Conservation (phyloP, 2,797 vertebrate species). For the Clarias pachynema region DNA sequence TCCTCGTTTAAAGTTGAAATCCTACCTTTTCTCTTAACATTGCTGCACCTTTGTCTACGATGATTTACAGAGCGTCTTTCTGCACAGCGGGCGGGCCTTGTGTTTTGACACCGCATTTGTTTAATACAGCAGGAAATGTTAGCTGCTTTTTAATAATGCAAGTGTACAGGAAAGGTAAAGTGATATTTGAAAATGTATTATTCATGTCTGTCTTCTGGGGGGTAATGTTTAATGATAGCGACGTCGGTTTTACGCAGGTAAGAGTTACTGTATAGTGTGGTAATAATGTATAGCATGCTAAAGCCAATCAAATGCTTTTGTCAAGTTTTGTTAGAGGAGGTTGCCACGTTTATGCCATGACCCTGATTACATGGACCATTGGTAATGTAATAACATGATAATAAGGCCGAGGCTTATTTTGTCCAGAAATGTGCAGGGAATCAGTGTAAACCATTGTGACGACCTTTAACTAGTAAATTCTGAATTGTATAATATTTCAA, state of each 20-base stretch:
- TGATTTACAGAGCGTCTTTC: neutral
- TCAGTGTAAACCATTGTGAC: neutral
- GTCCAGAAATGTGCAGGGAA: neutral
- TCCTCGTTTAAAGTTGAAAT: neutral
- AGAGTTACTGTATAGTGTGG: neutral
- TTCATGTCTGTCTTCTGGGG: constrained; percentile 36
- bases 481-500: neutral
- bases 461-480: neutral
- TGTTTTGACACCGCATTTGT: constrained; percentile 29
- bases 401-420: neutral
- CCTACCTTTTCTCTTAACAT: neutral
- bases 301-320: neutral
- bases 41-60: neutral
- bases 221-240: constrained; percentile 32
- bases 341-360: neutral
- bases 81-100: neutral
- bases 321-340: neutral
- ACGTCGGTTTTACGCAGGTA: constrained; percentile 20
- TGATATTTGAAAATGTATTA: constrained; percentile 49
- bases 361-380: neutral
- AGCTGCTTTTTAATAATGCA: constrained; percentile 30
- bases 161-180: constrained; percentile 11
- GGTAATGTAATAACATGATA: neutral
- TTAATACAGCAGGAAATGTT: constrained; percentile 20
- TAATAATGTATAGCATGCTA: neutral